These are phyloP conservation scores for Pavo muticus DNA, from an alignment of 2,113 vertebrate genomes.

Conservation along the genomic window DNA sequence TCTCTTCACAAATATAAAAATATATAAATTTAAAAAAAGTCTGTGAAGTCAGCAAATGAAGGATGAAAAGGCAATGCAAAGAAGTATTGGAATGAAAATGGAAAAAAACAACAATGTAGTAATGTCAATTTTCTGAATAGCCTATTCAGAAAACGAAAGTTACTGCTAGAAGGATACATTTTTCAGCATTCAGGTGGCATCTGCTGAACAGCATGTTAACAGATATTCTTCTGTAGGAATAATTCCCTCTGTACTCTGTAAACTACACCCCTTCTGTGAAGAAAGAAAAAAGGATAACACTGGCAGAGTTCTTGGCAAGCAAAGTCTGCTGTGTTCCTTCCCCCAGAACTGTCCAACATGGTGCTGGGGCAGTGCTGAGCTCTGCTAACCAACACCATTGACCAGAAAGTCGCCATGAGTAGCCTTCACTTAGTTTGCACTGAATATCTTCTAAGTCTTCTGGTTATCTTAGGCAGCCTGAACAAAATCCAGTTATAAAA, in stretches of 20 bases:
- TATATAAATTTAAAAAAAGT: not conserved
- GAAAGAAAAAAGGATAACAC: not conserved
- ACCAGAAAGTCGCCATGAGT: not conserved
- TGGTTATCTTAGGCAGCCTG: not conserved
- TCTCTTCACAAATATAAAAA: not conserved
- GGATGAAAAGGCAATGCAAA: not conserved
- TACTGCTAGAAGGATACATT: not conserved
- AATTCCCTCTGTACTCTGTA: not conserved
- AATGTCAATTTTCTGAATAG: not conserved
- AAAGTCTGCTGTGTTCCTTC: accelerated
- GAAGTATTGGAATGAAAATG: not conserved
- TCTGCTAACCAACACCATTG: not conserved
- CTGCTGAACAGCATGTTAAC: not conserved
- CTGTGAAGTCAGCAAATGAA: not conserved
- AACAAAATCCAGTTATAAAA: not conserved
- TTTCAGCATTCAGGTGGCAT: not conserved
- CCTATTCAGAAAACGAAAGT: not conserved
- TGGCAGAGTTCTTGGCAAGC: not conserved
- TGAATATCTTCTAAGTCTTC: not conserved
- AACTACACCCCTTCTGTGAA: not conserved
- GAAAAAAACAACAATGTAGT: not conserved
- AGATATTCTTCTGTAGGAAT: not conserved
- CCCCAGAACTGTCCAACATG: accelerated
- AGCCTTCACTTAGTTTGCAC: not conserved
- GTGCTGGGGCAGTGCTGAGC: not conserved